phyloP scores from a whole-genome alignment of 1,140 invertebrate species.

The Nephotettix cincticeps region DNA sequence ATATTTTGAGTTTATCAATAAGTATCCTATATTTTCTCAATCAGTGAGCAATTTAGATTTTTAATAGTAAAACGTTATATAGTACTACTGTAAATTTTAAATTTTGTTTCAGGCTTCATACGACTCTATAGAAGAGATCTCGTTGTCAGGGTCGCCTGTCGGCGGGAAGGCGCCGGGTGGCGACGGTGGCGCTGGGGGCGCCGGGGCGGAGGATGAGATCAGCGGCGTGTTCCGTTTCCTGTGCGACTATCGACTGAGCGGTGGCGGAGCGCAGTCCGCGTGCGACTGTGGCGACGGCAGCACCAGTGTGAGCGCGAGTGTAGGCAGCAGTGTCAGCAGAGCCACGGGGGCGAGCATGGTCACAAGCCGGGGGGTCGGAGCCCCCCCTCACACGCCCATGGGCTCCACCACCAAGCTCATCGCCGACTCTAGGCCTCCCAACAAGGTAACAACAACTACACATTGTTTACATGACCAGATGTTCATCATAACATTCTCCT shows the following conservation, averaged over 20 bases:
- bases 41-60: too few species aligned
- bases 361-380: slow-evolving; percentile 20
- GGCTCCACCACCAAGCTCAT: slow-evolving; percentile 35
- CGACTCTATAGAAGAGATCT: neutral
- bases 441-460: too few species aligned
- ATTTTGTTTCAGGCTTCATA: slow-evolving; percentile 9
- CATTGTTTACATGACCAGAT: too few species aligned
- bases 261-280: neutral
- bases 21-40: too few species aligned
- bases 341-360: slow-evolving; percentile 9
- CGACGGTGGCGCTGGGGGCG: neutral
- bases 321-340: neutral
- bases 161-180: neutral
- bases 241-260: slow-evolving; percentile 16
- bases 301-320: neutral
- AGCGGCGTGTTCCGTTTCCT: slow-evolving; percentile 20
- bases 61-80: neutral
- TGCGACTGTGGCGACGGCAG: neutral
- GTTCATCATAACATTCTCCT: too few species aligned
- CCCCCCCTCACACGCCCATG: slow-evolving; percentile 30
- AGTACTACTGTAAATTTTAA: too few species aligned
- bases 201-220: neutral
- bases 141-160: neutral
- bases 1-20: too few species aligned
- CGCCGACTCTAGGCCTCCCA: neutral